Conservation (phyloP, 2,888 invertebrate genomes). For the Platycheirus albimanus region DNA sequence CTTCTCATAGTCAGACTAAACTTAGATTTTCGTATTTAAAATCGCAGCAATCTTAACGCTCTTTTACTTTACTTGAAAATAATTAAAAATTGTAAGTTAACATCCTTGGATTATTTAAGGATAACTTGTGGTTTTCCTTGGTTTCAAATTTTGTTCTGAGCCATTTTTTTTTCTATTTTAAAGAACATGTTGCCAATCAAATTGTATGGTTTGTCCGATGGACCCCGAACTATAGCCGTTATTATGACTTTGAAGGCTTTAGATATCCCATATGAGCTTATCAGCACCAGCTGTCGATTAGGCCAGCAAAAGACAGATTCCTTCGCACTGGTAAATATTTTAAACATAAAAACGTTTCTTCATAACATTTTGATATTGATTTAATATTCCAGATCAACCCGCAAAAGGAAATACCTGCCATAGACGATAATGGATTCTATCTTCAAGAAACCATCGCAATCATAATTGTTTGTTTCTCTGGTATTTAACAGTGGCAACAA, state of each 20-base stretch:
- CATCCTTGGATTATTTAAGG: too few species aligned
- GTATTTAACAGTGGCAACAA: background rate
- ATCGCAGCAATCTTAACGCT: too few species aligned
- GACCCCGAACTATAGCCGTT: slow-evolving; percentile 90
- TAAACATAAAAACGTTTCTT: background rate
- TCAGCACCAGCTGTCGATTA: slow-evolving; percentile 84
- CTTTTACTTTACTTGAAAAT: too few species aligned
- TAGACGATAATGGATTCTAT: slow-evolving; percentile 90
- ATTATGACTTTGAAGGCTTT: slow-evolving; percentile 87
- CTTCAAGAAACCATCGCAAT: slow-evolving; percentile 89
- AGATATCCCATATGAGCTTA: slow-evolving; percentile 86
- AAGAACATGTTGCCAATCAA: slow-evolving; percentile 83
- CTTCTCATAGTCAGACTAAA: too few species aligned
- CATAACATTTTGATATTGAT: background rate
- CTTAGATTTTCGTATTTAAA: too few species aligned
- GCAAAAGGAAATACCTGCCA: slow-evolving; percentile 89
- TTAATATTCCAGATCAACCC: slow-evolving; percentile 87
- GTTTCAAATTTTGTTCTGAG: too few species aligned
- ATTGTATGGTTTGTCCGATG: slow-evolving; percentile 89
- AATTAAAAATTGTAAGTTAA: too few species aligned
- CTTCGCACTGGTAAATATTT: slow-evolving; percentile 8
- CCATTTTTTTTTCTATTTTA: too few species aligned
- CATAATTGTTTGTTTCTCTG: slow-evolving; percentile 77
- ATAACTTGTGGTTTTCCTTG: too few species aligned
- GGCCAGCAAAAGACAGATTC: background rate